Conservation (phyloP, 2,888 invertebrate genomes). For the Buathra laborator region DNA sequence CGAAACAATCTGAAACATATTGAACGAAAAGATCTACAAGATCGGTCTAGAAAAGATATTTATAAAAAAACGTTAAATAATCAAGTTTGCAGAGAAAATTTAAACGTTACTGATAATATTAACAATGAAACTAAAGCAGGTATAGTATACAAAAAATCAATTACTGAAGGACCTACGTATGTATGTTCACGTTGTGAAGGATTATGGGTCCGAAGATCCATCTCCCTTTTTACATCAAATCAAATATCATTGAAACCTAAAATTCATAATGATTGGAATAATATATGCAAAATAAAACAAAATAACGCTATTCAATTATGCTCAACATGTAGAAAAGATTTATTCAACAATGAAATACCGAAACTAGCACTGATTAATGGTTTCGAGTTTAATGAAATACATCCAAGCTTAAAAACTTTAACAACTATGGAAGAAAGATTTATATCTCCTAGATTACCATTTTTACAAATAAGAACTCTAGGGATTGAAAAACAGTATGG, state of each 20-base stretch:
- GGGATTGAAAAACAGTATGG: constrained; percentile 64
- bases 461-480: constrained; percentile 61
- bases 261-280: constrained; percentile 45
- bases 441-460: constrained; percentile 63
- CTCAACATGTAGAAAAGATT: constrained; percentile 46
- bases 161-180: constrained; percentile 52
- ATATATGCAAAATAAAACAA: constrained; percentile 48
- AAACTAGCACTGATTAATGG: constrained; percentile 61
- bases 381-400: constrained; percentile 59
- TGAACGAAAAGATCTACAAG: background rate
- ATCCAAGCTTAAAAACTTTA: constrained; percentile 53
- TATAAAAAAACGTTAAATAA: background rate
- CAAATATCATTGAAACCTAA: constrained; percentile 31
- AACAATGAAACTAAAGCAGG: constrained; percentile 16
- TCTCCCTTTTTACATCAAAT: constrained; percentile 18
- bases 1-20: background rate
- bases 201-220: constrained; percentile 50
- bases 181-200: constrained; percentile 56
- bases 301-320: constrained; percentile 54
- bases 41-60: background rate
- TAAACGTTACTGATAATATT: background rate
- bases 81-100: background rate
- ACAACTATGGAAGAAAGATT: constrained; percentile 64
- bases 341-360: constrained; percentile 57
- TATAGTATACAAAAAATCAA: constrained; percentile 27